These are phyloP conservation scores for Engystomops pustulosus DNA, from an alignment of 2,113 vertebrate genomes.

Conservation along the genomic window DNA sequence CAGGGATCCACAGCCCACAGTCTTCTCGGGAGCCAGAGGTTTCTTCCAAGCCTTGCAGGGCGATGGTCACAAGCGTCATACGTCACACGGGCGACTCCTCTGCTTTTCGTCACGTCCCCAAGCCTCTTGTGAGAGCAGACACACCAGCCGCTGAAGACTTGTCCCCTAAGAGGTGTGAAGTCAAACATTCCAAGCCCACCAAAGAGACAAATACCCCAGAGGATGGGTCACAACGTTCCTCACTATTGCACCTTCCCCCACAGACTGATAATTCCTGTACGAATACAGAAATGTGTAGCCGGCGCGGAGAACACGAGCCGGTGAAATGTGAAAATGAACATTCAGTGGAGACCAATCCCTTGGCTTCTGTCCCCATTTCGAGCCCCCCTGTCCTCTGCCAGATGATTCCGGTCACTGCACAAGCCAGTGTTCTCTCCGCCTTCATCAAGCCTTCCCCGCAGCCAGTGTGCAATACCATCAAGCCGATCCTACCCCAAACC, in stretches of 20 bases:
- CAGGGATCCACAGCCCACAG: constrained; percentile 56
- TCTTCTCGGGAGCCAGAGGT: constrained; percentile 61
- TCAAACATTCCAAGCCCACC: constrained; percentile 54
- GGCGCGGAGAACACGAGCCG: constrained; percentile 61
- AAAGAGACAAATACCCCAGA: neutral
- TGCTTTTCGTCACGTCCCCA: constrained; percentile 72
- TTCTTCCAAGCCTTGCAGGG: constrained; percentile 67
- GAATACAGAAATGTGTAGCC: constrained; percentile 18
- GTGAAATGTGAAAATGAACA: constrained; percentile 69
- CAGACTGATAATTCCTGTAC: constrained; percentile 16
- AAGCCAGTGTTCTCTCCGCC: constrained; percentile 80
- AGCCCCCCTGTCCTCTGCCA: constrained; percentile 86
- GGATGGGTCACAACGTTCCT: constrained; percentile 25
- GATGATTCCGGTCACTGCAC: constrained; percentile 84
- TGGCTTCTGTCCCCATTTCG: constrained; percentile 73
- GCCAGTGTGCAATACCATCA: constrained; percentile 67
- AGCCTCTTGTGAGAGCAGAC: constrained; percentile 46
- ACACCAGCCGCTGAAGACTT: neutral
- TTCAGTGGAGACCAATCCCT: constrained; percentile 68
- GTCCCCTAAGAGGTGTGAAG: constrained; percentile 50
- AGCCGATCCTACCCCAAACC: constrained; percentile 80
- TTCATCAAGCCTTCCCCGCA: constrained; percentile 82
- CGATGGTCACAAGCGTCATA: constrained; percentile 88
- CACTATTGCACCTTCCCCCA: constrained; percentile 37
- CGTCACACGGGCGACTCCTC: constrained; percentile 82